Base-by-base conservation (phyloP, 1,140 invertebrate species). In the Aphelenchoides fujianensis region DNA sequence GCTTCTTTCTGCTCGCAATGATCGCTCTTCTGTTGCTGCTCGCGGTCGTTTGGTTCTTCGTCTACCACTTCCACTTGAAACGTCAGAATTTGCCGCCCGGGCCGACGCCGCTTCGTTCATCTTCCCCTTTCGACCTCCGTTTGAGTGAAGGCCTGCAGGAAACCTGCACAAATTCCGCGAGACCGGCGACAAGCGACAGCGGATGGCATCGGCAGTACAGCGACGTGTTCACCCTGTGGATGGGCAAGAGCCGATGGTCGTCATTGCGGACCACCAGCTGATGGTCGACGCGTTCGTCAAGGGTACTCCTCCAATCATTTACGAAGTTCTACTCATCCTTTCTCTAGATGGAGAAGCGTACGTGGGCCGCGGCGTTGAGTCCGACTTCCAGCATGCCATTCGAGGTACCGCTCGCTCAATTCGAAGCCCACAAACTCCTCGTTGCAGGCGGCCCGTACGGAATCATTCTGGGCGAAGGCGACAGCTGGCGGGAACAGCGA, bases 401-500 rank as follows among this genome's bases (percentile, higher is more conserved):
- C 61, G 48, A 12, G 12, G 41, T 61, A 19, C n/a, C 16, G 27
- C n/a, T 2, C 27, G 57, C 28, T 30, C 57, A 1, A 52, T 19
- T 16, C 1, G n/a, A n/a, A 2, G 16, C n/a, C 2, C 16, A 27
- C n/a, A n/a, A 2, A n/a, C 16, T 34, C 16, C n/a, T 30, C n/a
- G 16, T 19, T 30, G 57, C 7, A 57, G 73, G 61, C 27, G 73
- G 64, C 19, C 28, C 35, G 2, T 37, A 66, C 28, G 73, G 73
- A 0, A 23, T 74, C 3, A 68, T 69, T 28, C 31, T 63, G 70
- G 88, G 92, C 1, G 90, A 92, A 84, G 92, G 92, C 0, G 86
- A 88, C 2, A 79, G 90, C 19, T 95, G 93, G 92, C 90, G 88
- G 74, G 90, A 93, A 74, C 91, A 94, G 76, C 86, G 92, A 31